Conservation (phyloP, 2,113 vertebrate genomes). For the Nycticebus coucang region DNA sequence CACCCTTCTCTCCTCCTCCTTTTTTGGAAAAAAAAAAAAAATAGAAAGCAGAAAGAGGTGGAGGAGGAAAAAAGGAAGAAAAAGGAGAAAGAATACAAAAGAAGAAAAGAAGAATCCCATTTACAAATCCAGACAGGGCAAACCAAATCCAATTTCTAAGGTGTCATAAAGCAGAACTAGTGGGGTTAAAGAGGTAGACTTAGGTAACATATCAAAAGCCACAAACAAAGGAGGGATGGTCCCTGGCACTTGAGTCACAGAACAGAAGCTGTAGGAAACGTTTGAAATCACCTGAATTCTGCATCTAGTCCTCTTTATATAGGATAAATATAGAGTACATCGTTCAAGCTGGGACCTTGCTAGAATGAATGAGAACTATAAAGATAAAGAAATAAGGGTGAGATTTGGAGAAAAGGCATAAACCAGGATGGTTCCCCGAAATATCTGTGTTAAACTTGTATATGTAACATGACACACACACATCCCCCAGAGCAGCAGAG, state of each 20-base stretch:
- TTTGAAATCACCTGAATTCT: background rate
- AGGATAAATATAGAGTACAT: background rate
- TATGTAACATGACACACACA: too few species aligned
- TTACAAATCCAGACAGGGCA: background rate
- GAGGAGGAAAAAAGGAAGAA: too few species aligned
- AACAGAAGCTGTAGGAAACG: background rate
- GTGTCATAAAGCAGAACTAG: background rate
- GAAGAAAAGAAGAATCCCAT: background rate
- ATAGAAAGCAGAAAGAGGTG: too few species aligned
- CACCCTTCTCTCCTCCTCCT: rapidly evolving
- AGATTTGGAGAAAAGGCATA: background rate
- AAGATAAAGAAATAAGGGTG: background rate
- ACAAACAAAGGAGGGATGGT: background rate
- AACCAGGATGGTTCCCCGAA: background rate
- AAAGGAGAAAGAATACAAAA: background rate
- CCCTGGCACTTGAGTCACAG: background rate
- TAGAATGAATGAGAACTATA: rapidly evolving
- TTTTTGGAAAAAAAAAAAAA: background rate
- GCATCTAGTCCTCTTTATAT: background rate
- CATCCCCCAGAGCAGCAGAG: background rate
- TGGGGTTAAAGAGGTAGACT: background rate
- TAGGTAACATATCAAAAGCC: background rate
- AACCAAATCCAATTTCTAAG: background rate
- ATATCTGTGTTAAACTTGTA: background rate
- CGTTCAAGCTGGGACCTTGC: background rate